Evolutionary conservation across 2,113 vertebrate species (phyloP), one percentile per base, ranked within the genome.

Genomic region (Pungitius pungitius): DNA sequence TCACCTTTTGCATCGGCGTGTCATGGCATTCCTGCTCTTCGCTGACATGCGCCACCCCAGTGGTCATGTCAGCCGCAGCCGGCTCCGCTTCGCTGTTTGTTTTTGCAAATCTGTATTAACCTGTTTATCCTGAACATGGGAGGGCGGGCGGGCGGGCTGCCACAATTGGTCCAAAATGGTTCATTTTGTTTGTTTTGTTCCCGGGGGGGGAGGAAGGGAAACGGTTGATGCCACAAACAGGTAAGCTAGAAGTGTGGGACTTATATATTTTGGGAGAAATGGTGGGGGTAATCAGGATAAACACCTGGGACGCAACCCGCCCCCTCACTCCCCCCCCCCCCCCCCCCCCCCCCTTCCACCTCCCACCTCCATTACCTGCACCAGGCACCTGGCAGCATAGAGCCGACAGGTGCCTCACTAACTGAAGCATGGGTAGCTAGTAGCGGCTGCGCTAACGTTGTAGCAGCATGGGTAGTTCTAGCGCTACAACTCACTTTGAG

Each of bases 111-210:
- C n/a, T 83, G 64, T 72, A 18, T 75, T 80, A 56, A 79, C 40
- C 64, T 81, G 93, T 93, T 95, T 95, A 94, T 94, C 93, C 93
- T 94, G 93, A 91, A 70, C 63, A 70, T 18, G 62, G 60, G 27
- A 20, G 52, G 51, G 3, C 3, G 7, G 49, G 14, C 1, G n/a
- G 18, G 42, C 15, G 49, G n/a, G 49, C 49, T 51, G 49, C 12
- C 22, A 52, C 12, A 2, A 52, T 52, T 52, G 51, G 33, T 47
- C 6, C 15, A 49, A 52, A 61, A 15, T 55, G 24, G 24, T 55
- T 27, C 2, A 55, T 27, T 26, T 8, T 15, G 40, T 39, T 51
- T 56, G 56, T 1, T 22, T 30, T 30, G 30, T 30, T 30, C 5
- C 30, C 33, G 5, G 33, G 24, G 39, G 57, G 47, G 9, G 35